phyloP scores from a whole-genome alignment of 2,888 invertebrate genomes.

The Tricholauxania praeusta region DNA sequence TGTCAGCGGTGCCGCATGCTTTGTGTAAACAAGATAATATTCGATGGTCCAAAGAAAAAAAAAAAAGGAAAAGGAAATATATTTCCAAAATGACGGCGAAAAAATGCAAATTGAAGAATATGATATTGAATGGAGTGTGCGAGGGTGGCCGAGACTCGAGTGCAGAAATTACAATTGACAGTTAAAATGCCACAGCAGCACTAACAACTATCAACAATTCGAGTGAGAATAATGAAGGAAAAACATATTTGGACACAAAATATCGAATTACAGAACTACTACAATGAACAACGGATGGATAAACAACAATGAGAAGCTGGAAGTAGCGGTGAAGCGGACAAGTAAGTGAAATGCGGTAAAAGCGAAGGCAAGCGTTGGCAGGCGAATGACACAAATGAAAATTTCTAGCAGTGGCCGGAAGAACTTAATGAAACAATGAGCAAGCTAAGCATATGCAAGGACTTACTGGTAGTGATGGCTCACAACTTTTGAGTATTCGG shows the following conservation, averaged over 20 bases:
- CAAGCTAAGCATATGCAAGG: not conserved
- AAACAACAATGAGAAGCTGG: not conserved
- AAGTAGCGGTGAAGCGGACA: not conserved
- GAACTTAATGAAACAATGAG: constrained; percentile 4
- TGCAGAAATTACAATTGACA: constrained; percentile 18
- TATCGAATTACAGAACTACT: constrained; percentile 3
- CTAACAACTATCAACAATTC: no score
- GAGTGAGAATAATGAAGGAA: constrained; percentile 11
- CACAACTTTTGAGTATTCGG: no score
- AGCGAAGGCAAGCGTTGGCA: not conserved
- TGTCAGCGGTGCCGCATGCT: not conserved
- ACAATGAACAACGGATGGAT: not conserved
- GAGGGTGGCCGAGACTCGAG: not conserved
- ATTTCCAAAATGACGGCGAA: constrained; percentile 1
- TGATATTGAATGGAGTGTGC: not conserved
- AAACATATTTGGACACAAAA: constrained; percentile 12
- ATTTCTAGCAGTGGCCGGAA: not conserved
- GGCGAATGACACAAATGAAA: no score
- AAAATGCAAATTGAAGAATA: constrained; percentile 13
- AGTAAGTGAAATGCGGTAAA: not conserved
- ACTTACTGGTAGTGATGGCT: no score
- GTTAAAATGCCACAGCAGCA: constrained; percentile 18
- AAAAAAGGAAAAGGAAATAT: not conserved
- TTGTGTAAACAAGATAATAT: constrained; percentile 31
- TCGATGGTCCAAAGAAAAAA: not conserved